Evolutionary conservation across 2,797 vertebrate genomes (phyloP).

Genomic region (Muscicapa striata): DNA sequence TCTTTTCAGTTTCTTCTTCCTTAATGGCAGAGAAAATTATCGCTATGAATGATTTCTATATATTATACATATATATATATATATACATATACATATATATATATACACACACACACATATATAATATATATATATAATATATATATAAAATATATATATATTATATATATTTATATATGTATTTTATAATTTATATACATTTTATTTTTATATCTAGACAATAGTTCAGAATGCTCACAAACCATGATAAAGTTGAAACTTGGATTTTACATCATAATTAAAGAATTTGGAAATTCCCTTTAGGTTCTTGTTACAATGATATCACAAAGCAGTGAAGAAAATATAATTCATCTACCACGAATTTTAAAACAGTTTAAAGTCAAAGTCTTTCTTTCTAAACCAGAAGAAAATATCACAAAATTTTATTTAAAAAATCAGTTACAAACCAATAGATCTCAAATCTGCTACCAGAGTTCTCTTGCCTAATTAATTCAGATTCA

Average conservation of each 20-base stretch:
- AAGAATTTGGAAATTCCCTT: neutral
- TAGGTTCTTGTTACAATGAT: neutral
- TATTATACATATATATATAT: no score
- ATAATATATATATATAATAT: no score
- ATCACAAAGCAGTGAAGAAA: neutral
- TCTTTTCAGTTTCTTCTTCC: neutral
- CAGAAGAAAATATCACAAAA: neutral
- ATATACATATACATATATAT: no score
- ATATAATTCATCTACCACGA: fast-evolving
- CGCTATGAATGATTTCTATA: neutral
- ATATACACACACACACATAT: no score
- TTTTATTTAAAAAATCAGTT: neutral
- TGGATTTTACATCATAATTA: neutral
- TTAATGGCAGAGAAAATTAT: neutral
- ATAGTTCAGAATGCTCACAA: neutral
- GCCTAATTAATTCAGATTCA: neutral
- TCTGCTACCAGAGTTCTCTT: neutral
- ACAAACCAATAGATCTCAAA: neutral
- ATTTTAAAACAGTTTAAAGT: neutral
- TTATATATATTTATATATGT: no score
- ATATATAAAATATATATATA: no score
- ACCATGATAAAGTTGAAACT: neutral
- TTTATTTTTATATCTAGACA: neutral
- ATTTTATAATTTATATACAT: neutral
- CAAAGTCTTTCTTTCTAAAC: neutral